A percentile compares a stretch with the other conserved stretches of the same genome.
These are phyloP conservation scores for Ameiurus melas DNA, from an alignment of 2,113 vertebrate species.

Conservation along the genomic window DNA sequence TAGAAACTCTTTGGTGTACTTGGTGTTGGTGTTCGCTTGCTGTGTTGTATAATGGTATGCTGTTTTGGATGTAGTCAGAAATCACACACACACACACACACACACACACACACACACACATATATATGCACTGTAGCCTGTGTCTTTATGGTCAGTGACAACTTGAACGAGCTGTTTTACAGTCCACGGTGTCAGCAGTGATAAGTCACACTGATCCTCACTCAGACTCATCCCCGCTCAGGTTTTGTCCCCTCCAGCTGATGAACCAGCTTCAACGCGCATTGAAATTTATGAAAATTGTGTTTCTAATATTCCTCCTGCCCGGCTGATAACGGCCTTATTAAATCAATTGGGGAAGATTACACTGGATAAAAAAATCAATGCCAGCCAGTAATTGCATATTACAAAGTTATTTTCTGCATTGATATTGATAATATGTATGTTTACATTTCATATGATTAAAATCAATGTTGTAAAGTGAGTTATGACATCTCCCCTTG, in stretches of 20 bases:
- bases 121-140: not conserved
- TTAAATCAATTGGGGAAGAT: conserved; percentile 90
- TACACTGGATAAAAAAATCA: conserved; percentile 84
- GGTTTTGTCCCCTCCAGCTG: conserved; percentile 63
- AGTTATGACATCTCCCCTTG: conserved; percentile 75
- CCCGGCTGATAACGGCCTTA: conserved; percentile 84
- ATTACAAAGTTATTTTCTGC: conserved; percentile 91
- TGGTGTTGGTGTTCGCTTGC: not conserved
- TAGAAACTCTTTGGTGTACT: not conserved
- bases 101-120: not conserved
- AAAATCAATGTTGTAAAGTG: conserved; percentile 83
- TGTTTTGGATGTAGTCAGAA: not conserved
- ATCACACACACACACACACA: not conserved
- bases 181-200: conserved; percentile 66
- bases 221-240: conserved; percentile 58
- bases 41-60: not conserved
- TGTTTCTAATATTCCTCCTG: conserved; percentile 83
- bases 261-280: conserved; percentile 61
- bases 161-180: conserved; percentile 75
- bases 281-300: conserved; percentile 92
- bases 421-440: conserved; percentile 91
- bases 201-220: conserved; percentile 64
- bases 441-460: conserved; percentile 89
- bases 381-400: conserved; percentile 90
- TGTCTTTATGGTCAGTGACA: conserved; percentile 58